Conservation (phyloP, 2,797 vertebrate genomes). For the Sebastes matsubarae region DNA sequence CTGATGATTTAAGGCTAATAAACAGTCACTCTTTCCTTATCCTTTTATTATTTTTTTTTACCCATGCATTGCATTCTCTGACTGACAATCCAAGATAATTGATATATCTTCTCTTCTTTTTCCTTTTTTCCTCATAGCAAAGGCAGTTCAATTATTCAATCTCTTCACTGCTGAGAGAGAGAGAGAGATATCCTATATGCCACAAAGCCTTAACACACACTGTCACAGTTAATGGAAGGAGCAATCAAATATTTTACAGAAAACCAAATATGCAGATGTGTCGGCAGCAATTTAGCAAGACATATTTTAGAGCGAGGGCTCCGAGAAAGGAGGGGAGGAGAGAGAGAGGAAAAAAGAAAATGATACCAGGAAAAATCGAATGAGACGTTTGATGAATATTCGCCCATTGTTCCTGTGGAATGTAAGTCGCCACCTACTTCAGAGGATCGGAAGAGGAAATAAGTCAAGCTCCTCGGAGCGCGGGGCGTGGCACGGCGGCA, state of each 20-base stretch:
- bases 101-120: slow-evolving; percentile 46
- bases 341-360: background rate
- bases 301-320: slow-evolving; percentile 62
- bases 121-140: slow-evolving; percentile 25
- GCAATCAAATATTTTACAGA: slow-evolving; percentile 71
- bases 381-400: slow-evolving; percentile 73
- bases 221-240: slow-evolving; percentile 72
- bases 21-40: slow-evolving; percentile 4
- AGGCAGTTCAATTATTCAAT: slow-evolving; percentile 62
- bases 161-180: slow-evolving; percentile 7
- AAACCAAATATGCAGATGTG: slow-evolving; percentile 77
- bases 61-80: slow-evolving; percentile 15
- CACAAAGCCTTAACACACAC: slow-evolving; percentile 61
- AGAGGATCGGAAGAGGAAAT: slow-evolving; percentile 39
- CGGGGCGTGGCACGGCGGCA: slow-evolving; percentile 59
- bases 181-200: slow-evolving; percentile 24
- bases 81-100: slow-evolving; percentile 53
- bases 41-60: background rate
- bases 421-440: slow-evolving; percentile 63
- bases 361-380: slow-evolving; percentile 59
- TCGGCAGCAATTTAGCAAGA: slow-evolving; percentile 66
- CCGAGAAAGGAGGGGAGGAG: background rate
- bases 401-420: slow-evolving; percentile 62
- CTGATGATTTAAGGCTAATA: slow-evolving; percentile 39
- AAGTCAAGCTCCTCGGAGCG: slow-evolving; percentile 59